Evolutionary conservation across 2,113 vertebrate species (phyloP).

Genomic region (Eretmochelys imbricata): DNA sequence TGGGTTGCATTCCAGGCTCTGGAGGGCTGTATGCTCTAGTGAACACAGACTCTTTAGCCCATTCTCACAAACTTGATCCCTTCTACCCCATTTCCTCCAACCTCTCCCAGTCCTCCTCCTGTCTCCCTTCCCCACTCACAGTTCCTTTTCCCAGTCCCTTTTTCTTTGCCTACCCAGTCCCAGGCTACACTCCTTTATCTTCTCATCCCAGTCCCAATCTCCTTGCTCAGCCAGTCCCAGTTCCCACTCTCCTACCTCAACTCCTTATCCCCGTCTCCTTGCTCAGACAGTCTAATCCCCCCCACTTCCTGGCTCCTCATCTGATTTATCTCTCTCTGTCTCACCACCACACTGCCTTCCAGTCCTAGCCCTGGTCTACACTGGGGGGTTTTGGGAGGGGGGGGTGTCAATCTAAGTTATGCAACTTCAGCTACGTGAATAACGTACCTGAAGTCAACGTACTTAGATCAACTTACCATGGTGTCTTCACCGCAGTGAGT

Average conservation of each 20-base stretch:
- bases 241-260: background rate
- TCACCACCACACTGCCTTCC: too few relatives aligned
- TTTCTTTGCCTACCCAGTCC: background rate
- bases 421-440: too few relatives aligned
- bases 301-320: too few relatives aligned
- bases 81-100: background rate
- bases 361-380: too few relatives aligned
- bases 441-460: too few relatives aligned
- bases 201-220: background rate
- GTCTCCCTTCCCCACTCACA: background rate
- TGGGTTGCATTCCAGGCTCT: background rate
- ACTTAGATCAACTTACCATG: too few relatives aligned
- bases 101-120: background rate
- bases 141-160: too few relatives aligned
- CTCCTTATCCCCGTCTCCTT: background rate
- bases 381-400: too few relatives aligned
- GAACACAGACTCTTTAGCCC: background rate
- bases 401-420: too few relatives aligned
- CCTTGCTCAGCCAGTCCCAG: background rate
- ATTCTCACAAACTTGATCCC: background rate
- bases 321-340: too few relatives aligned
- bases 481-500: too few relatives aligned
- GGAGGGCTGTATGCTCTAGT: rapidly evolving
- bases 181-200: background rate
- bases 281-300: background rate